Evolutionary conservation across 2,888 invertebrate species (phyloP), one percentile per base, ranked within the genome.

Genomic region (Phragmatobia fuliginosa): DNA sequence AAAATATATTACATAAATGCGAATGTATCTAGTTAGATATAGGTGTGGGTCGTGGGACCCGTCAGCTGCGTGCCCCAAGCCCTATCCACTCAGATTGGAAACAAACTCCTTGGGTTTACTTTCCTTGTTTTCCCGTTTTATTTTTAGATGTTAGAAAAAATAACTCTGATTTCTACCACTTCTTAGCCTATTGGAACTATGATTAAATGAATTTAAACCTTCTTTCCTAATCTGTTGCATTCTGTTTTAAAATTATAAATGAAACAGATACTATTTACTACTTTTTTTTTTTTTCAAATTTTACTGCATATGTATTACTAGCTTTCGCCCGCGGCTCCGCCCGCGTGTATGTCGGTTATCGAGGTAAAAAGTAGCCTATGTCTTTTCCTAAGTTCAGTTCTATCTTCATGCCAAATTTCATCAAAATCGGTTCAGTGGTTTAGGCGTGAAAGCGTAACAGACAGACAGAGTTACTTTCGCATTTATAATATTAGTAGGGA

Each of bases 41-140:
- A 28, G 14, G 14, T 32, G 45, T 63, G 32, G 31, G 25, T 71
- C 45, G 56, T 75, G 77, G 28, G 66, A 75, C 10, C 63, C 70
- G 58, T 31, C 80, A 75, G 73, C 71, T 81, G 81, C 32, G n/a
- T 61, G 67, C 67, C 67, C 68, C 66, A 64, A 66, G 70, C 64
- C 62, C 38, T 62, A 70, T 72, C 45, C 67, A n/a, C 59, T 64
- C 67, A 56, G 52, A 68, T 74, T 74, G 71, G 71, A 71, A 67
- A 76, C 67, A 67, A 71, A 36, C 36, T 67, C 64, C 28, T 67
- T 70, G 62, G 63, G 33, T 66, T 70, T 67, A 56, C 52, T 61
- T 68, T 67, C 45, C 62, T 33, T 32, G 56, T 64, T 74, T 67
- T 60, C 64, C 33, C n/a, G 49, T 66, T 74, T 75, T 77, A 71